A percentile compares a stretch with the other conserved stretches of the same genome.
phyloP scores from a whole-genome alignment of 2,888 invertebrate species.

The Cerceris ruficornis region DNA sequence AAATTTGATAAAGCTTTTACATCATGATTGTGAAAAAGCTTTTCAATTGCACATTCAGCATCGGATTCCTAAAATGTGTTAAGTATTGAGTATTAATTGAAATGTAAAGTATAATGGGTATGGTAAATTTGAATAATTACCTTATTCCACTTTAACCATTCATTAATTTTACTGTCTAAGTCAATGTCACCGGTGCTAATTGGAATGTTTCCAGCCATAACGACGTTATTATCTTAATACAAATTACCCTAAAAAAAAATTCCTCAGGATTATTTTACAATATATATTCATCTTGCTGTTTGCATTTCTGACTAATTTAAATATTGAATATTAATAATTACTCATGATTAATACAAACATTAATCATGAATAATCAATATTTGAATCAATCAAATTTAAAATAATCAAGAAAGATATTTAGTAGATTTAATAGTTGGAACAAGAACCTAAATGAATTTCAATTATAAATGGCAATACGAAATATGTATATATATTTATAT shows the following conservation, averaged over 20 bases:
- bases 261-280: neutral
- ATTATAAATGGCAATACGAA: neutral
- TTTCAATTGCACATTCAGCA: conserved; percentile 86
- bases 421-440: too few relatives aligned
- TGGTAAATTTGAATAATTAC: conserved; percentile 76
- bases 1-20: conserved; percentile 85
- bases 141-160: conserved; percentile 90
- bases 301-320: too few relatives aligned
- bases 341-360: neutral
- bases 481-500: neutral
- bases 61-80: conserved; percentile 83
- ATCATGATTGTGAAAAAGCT: conserved; percentile 84
- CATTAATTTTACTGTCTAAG: conserved; percentile 86
- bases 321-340: too few relatives aligned
- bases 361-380: neutral
- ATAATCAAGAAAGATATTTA: too few relatives aligned
- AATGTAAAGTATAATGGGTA: conserved; percentile 17
- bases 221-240: neutral
- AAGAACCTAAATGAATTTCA: too few relatives aligned
- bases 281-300: too few relatives aligned
- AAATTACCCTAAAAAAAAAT: conserved; percentile 17
- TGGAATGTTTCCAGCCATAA: conserved; percentile 45
- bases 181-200: conserved; percentile 83
- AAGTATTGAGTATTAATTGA: neutral
- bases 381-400: neutral